Conservation (phyloP, 37 sponge, comb jelly and placozoan species). For the Hormiphora californensis region DNA sequence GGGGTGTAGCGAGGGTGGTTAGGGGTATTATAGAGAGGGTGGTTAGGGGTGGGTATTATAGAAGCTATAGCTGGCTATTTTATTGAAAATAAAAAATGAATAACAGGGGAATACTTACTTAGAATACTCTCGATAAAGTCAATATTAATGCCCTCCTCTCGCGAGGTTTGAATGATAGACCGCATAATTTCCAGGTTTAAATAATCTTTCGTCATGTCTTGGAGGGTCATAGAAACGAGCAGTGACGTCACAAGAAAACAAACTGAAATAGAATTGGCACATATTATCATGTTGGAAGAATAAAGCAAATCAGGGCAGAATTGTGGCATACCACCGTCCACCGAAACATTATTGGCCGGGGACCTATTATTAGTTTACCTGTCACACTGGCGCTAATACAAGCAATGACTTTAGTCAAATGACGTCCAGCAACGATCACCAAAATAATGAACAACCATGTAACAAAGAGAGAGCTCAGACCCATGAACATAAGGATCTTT, state of each 20-base stretch:
- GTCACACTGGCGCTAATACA: constrained; percentile 35
- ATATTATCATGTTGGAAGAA: not conserved
- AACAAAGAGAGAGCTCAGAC: constrained; percentile 21
- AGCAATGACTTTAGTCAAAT: constrained; percentile 37
- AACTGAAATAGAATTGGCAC: not conserved
- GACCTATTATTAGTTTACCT: not conserved
- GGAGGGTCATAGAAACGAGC: constrained; percentile 38
- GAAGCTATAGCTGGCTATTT: too few relatives aligned
- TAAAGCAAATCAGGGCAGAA: not conserved
- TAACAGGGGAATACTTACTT: not conserved
- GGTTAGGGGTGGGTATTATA: too few relatives aligned
- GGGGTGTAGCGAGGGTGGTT: too few relatives aligned
- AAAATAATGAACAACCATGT: constrained; percentile 23
- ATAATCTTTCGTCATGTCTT: constrained; percentile 44
- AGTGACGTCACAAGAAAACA: constrained; percentile 13
- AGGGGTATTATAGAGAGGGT: too few relatives aligned
- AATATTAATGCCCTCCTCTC: constrained; percentile 23
- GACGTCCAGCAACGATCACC: constrained; percentile 41
- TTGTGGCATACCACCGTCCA: too few relatives aligned
- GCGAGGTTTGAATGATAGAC: not conserved
- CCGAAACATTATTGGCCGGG: too few relatives aligned
- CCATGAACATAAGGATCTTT: constrained; percentile 41
- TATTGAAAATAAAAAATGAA: not conserved
- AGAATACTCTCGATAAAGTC: not conserved
- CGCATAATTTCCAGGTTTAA: constrained; percentile 35